A percentile compares a stretch with the other conserved stretches of the same genome.
Conservation (phyloP, 2,888 invertebrate genomes). For the Protophormia terraenovae region DNA sequence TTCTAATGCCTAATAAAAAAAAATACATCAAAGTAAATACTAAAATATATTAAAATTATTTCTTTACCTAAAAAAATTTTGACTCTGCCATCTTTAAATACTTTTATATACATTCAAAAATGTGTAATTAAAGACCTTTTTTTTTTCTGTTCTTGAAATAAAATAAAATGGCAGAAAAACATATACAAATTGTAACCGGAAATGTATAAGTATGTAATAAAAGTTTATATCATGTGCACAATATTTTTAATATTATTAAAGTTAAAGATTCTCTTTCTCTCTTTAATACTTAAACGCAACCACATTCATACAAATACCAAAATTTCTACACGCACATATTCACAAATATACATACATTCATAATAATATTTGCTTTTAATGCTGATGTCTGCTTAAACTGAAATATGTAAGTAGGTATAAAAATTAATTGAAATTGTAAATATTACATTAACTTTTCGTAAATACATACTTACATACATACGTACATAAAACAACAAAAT, state of each 20-base stretch:
- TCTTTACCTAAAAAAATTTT: no score
- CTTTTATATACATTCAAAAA: neutral
- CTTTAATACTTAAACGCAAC: no score
- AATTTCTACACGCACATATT: no score
- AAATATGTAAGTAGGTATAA: constrained; percentile 12
- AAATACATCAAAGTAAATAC: no score
- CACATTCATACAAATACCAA: no score
- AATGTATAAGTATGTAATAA: neutral
- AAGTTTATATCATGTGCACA: neutral
- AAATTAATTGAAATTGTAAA: constrained; percentile 56
- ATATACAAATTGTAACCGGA: neutral
- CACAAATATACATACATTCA: no score
- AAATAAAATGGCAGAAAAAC: neutral
- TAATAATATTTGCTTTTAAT: neutral
- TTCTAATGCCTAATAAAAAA: no score
- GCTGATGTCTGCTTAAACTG: constrained; percentile 36
- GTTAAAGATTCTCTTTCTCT: no score
- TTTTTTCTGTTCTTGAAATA: neutral
- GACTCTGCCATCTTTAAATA: no score
- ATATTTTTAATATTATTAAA: no score
- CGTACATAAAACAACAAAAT: neutral
- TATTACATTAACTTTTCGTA: constrained; percentile 27
- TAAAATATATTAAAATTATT: no score
- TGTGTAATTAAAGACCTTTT: neutral
- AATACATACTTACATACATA: neutral